A percentile compares a stretch with the other conserved stretches of the same genome.
These are phyloP conservation scores for Archilochus colubris DNA, from an alignment of 2,113 vertebrate species.

Conservation along the genomic window DNA sequence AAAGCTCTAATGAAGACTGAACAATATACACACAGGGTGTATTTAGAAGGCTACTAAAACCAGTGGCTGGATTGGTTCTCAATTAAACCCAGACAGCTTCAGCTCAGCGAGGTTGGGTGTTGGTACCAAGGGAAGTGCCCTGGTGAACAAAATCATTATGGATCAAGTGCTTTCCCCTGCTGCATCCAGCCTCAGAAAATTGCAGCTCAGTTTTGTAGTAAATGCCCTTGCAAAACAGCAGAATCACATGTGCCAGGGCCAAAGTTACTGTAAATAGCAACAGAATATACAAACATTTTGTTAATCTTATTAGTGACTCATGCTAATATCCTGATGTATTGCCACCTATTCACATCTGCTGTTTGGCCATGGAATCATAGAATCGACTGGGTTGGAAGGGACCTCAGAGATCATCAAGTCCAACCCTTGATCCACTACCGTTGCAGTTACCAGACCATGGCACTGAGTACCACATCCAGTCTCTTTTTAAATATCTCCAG, in stretches of 20 bases:
- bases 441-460: no score
- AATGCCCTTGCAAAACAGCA: background rate
- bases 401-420: no score
- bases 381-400: no score
- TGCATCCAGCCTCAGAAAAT: background rate
- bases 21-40: background rate
- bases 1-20: background rate
- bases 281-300: background rate
- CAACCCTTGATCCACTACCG: no score
- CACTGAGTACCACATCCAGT: no score
- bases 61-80: background rate
- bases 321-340: background rate
- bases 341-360: background rate
- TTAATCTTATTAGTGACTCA: background rate
- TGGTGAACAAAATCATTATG: background rate
- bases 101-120: background rate
- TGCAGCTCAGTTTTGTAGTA: background rate
- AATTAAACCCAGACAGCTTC: background rate
- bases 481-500: no score
- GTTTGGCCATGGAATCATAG: rapidly evolving
- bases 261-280: background rate
- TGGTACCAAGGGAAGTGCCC: background rate
- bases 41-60: background rate
- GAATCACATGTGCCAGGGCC: background rate
- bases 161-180: background rate